Evolutionary conservation across 2,888 invertebrate species (phyloP).

Genomic region (Habroteleia sp.): DNA sequence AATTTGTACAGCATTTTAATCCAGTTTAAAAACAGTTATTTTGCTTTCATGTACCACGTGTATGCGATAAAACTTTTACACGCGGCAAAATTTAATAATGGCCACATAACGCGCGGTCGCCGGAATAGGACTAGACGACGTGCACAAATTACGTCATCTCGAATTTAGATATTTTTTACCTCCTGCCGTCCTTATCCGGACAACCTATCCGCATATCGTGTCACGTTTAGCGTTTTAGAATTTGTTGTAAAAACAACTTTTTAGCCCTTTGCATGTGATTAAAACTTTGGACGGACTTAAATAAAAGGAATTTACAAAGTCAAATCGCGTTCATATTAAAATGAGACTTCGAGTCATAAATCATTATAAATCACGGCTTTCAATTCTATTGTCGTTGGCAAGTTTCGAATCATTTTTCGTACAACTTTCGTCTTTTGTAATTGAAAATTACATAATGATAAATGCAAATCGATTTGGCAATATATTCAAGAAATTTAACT

Average conservation of each 20-base stretch:
- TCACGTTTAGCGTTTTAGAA: constrained; percentile 24
- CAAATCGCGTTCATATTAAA: too few species aligned
- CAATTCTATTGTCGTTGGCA: too few species aligned
- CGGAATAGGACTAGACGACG: constrained; percentile 54
- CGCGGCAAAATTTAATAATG: constrained; percentile 52
- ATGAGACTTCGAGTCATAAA: too few species aligned
- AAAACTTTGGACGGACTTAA: constrained; percentile 7
- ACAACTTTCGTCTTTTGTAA: too few species aligned
- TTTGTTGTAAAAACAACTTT: constrained; percentile 18
- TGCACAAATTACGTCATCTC: constrained; percentile 52
- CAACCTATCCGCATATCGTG: constrained; percentile 24
- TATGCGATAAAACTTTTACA: constrained; percentile 51
- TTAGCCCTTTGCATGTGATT: constrained; percentile 19
- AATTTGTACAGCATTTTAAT: constrained; percentile 58
- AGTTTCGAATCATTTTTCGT: too few species aligned
- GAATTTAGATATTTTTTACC: constrained; percentile 46
- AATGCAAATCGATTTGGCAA: too few species aligned
- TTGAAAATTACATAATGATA: too few species aligned
- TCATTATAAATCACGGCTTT: too few species aligned
- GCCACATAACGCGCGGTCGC: constrained; percentile 44
- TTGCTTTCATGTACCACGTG: constrained; percentile 34
- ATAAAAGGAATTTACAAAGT: neutral
- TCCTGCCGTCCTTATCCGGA: neutral
- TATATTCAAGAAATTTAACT: too few species aligned
- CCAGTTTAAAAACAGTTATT: constrained; percentile 58